These are phyloP conservation scores for Scrobipalpa costella DNA, from an alignment of 2,888 invertebrate genomes.

Conservation along the genomic window DNA sequence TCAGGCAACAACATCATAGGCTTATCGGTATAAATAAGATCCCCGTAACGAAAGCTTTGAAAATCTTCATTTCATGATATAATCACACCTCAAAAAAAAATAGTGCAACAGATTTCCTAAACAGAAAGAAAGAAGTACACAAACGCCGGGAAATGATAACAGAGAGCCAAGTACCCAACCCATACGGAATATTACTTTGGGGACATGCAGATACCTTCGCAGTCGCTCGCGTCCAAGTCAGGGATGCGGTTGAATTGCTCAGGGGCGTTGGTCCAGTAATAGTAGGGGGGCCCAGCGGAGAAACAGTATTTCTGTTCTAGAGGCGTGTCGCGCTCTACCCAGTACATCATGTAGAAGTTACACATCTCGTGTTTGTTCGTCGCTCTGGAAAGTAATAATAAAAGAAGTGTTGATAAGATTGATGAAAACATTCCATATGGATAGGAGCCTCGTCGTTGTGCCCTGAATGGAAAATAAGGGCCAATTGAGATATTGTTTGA, in stretches of 20 bases:
- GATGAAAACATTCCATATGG: too few relatives aligned
- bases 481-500: too few relatives aligned
- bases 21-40: too few relatives aligned
- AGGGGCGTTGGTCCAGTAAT: slow-evolving; percentile 87
- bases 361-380: slow-evolving; percentile 97
- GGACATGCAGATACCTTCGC: neutral
- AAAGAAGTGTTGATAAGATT: too few relatives aligned
- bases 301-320: slow-evolving; percentile 91
- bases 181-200: neutral
- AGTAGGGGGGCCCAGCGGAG: slow-evolving; percentile 90
- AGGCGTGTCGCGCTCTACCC: slow-evolving; percentile 88
- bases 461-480: too few relatives aligned
- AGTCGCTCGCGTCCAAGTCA: slow-evolving; percentile 83
- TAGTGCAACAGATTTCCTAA: neutral
- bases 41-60: too few relatives aligned
- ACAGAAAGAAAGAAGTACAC: neutral
- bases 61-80: too few relatives aligned
- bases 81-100: neutral
- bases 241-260: slow-evolving; percentile 88
- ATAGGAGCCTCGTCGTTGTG: too few relatives aligned
- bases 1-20: too few relatives aligned
- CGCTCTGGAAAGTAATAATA: slow-evolving; percentile 72
- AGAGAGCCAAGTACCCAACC: neutral
- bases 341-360: slow-evolving; percentile 97
- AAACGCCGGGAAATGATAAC: neutral